Percentiles rank a stretch among this genome's conserved stretches.
phyloP scores from a whole-genome alignment of 53 echinoderm and acorn worm species.

The Glandiceps talaboti region DNA sequence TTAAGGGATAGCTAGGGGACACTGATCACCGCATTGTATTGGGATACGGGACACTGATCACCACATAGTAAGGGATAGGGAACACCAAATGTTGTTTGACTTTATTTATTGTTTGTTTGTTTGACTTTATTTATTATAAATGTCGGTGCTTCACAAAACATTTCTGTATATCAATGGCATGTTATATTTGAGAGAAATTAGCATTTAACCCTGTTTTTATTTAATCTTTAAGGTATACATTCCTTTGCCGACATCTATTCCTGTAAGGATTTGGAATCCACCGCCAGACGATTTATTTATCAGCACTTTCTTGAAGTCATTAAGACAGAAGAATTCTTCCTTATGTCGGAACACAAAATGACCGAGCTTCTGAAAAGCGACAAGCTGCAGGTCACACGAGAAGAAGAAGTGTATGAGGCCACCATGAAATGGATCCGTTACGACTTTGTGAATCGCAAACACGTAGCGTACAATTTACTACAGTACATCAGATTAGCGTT shows the following conservation, averaged over 20 bases:
- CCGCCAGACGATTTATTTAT: conserved; percentile 87
- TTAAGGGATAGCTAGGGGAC: no score
- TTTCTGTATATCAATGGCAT: no score
- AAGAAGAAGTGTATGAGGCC: conserved; percentile 93
- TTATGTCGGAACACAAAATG: conserved; percentile 83
- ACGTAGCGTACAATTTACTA: conserved; percentile 73
- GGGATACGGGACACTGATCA: no score
- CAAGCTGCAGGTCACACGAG: conserved; percentile 83
- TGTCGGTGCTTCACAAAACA: no score
- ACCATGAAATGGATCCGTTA: conserved; percentile 82
- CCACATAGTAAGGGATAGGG: no score
- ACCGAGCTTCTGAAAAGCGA: conserved; percentile 74
- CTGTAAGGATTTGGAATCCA: conserved; percentile 79
- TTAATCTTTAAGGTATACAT: conserved; percentile 99
- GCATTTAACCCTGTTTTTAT: no score
- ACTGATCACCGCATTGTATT: no score
- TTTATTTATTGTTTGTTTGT: no score
- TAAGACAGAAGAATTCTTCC: conserved; percentile 86
- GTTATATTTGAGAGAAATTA: no score
- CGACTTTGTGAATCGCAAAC: conserved; percentile 65
- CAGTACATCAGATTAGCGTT: conserved; percentile 83
- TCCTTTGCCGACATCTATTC: conserved; percentile 99
- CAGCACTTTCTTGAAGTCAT: conserved; percentile 97
- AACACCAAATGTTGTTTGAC: no score
- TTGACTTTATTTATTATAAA: no score